Evolutionary conservation across 2,113 vertebrate genomes (phyloP).

Genomic region (Podiceps cristatus): DNA sequence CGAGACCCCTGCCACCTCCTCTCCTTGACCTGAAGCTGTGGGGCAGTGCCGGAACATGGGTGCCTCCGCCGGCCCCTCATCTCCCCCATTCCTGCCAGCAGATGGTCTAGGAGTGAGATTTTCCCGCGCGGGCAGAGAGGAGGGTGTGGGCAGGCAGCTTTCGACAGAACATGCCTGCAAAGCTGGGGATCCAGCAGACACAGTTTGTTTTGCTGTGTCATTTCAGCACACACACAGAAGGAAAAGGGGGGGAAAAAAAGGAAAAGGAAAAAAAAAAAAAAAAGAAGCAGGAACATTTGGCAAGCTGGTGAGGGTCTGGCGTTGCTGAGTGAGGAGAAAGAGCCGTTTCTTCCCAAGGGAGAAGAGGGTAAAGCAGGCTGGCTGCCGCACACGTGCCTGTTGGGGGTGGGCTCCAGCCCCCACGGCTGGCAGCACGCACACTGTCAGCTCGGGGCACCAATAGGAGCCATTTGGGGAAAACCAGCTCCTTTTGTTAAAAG

Average conservation of each 20-base stretch:
- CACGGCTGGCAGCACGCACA: not conserved
- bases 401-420: not conserved
- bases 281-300: slow-evolving; percentile 32
- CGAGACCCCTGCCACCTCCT: not conserved
- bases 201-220: slow-evolving; percentile 56
- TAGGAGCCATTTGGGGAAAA: not conserved
- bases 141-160: slow-evolving; percentile 30
- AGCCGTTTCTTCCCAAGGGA: not conserved
- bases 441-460: not conserved
- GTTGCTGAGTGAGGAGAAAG: not conserved
- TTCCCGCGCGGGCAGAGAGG: slow-evolving; percentile 31
- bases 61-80: not conserved
- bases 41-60: not conserved
- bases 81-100: slow-evolving; percentile 8
- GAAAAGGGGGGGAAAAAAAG: not conserved
- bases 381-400: not conserved
- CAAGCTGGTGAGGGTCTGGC: slow-evolving; percentile 17
- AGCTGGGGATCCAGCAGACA: slow-evolving; percentile 50
- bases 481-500: not conserved
- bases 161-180: not conserved
- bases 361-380: not conserved
- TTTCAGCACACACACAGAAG: not conserved
- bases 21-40: not conserved
- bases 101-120: slow-evolving; percentile 45
- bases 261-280: no score